Conservation (phyloP, 2,113 vertebrate species). For the Labeo rohita region DNA sequence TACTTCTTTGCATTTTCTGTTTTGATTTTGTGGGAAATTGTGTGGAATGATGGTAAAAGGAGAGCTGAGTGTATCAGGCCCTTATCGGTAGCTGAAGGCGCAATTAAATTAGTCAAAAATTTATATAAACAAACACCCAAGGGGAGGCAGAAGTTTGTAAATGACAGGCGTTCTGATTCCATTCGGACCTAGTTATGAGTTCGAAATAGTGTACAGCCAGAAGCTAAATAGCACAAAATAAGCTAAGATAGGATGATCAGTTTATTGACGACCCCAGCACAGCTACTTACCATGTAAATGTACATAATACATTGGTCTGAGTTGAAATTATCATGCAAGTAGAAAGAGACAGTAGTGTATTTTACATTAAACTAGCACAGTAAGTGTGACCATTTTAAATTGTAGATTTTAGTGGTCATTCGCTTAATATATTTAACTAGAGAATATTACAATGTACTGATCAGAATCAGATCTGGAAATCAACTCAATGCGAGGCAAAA, state of each 20-base stretch:
- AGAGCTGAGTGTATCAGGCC: neutral
- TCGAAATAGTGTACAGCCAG: conserved; percentile 4
- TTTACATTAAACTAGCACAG: neutral
- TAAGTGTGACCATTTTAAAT: neutral
- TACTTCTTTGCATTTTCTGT: neutral
- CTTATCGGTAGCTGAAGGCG: neutral
- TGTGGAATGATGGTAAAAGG: neutral
- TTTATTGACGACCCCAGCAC: neutral
- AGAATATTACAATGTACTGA: neutral
- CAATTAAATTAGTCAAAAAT: neutral
- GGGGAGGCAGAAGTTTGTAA: neutral
- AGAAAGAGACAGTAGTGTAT: neutral
- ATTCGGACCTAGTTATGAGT: neutral
- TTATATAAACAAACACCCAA: neutral
- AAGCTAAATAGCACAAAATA: neutral
- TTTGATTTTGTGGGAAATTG: neutral
- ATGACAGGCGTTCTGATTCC: neutral
- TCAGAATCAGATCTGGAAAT: neutral
- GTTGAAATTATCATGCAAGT: neutral
- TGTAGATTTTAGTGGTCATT: neutral
- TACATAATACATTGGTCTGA: neutral
- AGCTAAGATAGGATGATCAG: neutral
- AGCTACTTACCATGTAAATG: neutral
- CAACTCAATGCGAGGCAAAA: neutral
- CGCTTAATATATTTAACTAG: neutral